phyloP scores from a whole-genome alignment of 2,113 vertebrate genomes.

The Brachypodius melanocephalos region DNA sequence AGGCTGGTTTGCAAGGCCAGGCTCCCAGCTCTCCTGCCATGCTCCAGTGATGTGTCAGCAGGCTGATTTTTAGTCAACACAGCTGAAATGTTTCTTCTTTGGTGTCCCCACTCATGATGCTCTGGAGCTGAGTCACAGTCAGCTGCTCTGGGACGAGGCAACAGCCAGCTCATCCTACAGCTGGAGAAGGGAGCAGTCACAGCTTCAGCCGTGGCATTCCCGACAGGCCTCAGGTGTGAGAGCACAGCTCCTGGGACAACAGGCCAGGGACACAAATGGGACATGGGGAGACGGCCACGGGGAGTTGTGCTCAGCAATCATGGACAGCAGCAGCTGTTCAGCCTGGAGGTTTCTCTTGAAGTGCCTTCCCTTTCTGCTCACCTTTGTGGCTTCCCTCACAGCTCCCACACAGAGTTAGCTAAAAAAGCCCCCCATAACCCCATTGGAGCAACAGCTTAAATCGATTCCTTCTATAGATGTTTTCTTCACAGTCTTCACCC shows the following conservation, averaged over 20 bases:
- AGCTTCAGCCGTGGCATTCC: background rate
- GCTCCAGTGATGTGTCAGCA: background rate
- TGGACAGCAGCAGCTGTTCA: background rate
- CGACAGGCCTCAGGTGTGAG: background rate
- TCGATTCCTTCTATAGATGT: background rate
- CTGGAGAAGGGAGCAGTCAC: background rate
- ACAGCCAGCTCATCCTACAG: background rate
- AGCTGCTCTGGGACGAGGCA: background rate
- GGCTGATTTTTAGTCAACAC: background rate
- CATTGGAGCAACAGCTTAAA: background rate
- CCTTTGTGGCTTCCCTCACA: background rate
- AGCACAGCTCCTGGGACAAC: background rate
- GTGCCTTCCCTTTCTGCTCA: background rate
- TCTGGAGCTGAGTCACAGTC: background rate
- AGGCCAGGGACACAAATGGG: background rate
- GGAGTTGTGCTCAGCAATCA: background rate
- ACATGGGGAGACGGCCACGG: background rate
- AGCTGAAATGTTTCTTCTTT: constrained; percentile 15
- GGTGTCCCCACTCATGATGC: background rate
- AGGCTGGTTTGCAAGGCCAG: background rate
- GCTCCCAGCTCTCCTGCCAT: background rate
- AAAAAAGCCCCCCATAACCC: background rate
- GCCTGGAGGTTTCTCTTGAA: background rate
- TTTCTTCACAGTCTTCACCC: background rate
- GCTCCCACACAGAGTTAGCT: background rate